Base-by-base conservation (phyloP, 1,140 invertebrate species). In the Ylistrum balloti region DNA sequence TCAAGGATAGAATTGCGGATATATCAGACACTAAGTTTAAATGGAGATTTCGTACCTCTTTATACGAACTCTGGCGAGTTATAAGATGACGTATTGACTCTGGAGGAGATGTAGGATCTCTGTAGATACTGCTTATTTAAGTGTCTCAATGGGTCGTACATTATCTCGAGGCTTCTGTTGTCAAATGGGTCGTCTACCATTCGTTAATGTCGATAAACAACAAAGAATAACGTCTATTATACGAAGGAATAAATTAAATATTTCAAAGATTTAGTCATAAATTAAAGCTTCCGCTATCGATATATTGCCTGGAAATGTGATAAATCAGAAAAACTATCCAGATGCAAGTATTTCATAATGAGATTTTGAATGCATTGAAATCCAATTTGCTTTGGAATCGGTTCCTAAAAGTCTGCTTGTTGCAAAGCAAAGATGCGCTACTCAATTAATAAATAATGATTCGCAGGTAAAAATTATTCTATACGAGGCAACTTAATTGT, bases 311-410 rank as follows among this genome's bases (percentile, higher is more conserved):
- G 56, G 56, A 17, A 74, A 74, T 74, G 56, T 74, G 56, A 74
- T 74, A 74, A 74, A 74, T 74, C 56, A 74, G 56, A 74, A 74
- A 74, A 74, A 74, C n/a, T 5, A n/a, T 28, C 56, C 5, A 74
- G 56, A 74, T 74, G 28, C 56, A 74, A 74, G 56, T 28, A 74
- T 74, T 74, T 74, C 56, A 74, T 74, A 74, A 74, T 74, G 56
- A 74, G 56, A 74, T 74, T 74, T 74, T 74, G 56, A 28, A 74
- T 74, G 56, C 56, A 74, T 74, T 74, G 56, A 74, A 74, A 74
- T 74, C 56, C 56, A 74, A 74, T 74, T 74, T 74, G 22, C 22
- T n/a, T 1, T 74, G 56, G 56, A 28, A 17, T 28, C n/a, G 56
- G 56, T 74, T 74, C 56, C 56, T 74, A n/a, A 11, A 74, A 28